Evolutionary conservation across 2,797 vertebrate species (phyloP), one percentile per base, ranked within the genome.

Genomic region (Brotula barbata): DNA sequence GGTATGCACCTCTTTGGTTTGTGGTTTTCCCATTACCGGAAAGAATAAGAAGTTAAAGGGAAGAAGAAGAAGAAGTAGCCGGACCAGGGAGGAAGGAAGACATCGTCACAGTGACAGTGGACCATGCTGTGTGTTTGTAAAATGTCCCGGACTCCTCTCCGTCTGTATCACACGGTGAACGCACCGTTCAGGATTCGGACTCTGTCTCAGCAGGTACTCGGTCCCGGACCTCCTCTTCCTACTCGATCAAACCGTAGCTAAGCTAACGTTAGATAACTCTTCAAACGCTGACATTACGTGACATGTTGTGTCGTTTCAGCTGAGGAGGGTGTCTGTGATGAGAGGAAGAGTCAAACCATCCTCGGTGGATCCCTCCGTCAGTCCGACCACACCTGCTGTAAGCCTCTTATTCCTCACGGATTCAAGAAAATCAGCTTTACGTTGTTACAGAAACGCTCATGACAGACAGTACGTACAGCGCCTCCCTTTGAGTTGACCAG

Each of bases 181-280:
- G 3, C n/a, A 1, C 58, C 39, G 3, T 0, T 69, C 25, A 58
- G 45, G 5, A 1, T 4, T 6, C 17, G 23, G 17, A 34, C 0
- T 9, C 1, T 77, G 2, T 28, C 16, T 6, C 20, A 17, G 4
- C 82, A 71, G 76, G 78, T 81, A 71, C 16, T 11, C 6, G 1
- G 16, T 0, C 12, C 12, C 1, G 0, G 2, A 7, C 14, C 9
- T 34, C 3, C 6, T 21, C 22, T 22, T 15, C 13, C 37, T 3
- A 1, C 6, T 15, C 2, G 37, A 39, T 6, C 14, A 39, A 39
- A 14, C 11, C 5, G 15, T 14, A 39, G 37, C 7, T 39, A 39
- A 33, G 7, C 37, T 39, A 5, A n/a, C 7, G 37, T 39, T 15
- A 15, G 13, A 5, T 39, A 39, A 39, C 37, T 13, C 31, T 6